Conservation (phyloP, 2,113 vertebrate genomes). For the Tragelaphus imberbis region DNA sequence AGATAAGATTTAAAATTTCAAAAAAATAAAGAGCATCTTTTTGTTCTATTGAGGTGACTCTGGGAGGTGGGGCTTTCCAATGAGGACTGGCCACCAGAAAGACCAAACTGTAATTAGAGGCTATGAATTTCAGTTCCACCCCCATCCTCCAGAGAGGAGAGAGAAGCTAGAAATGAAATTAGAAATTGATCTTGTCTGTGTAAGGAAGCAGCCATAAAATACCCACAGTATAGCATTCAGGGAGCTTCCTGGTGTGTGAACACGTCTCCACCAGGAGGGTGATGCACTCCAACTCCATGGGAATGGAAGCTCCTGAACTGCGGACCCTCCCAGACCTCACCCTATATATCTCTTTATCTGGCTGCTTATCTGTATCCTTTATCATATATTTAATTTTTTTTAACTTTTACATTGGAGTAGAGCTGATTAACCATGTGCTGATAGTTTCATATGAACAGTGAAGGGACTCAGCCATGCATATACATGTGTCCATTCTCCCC, state of each 20-base stretch:
- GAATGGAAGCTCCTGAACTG: neutral
- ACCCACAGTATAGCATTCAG: neutral
- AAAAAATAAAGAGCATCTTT: neutral
- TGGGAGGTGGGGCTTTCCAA: too few relatives aligned
- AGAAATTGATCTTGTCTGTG: neutral
- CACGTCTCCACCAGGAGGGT: neutral
- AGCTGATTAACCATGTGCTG: neutral
- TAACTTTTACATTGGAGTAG: neutral
- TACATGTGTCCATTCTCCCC: neutral
- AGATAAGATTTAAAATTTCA: neutral
- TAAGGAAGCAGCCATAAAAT: neutral
- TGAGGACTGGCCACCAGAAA: neutral
- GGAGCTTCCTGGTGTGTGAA: neutral
- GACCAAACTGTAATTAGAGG: neutral
- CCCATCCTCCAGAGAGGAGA: neutral
- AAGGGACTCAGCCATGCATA: neutral
- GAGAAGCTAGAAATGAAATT: neutral
- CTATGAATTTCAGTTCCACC: neutral
- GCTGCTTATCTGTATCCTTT: neutral
- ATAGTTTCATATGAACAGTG: neutral
- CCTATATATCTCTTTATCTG: neutral
- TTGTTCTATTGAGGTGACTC: neutral
- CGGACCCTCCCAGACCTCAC: neutral
- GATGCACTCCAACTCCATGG: neutral
- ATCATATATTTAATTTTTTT: neutral